Conservation (phyloP, 1,140 invertebrate species). For the Drosophila gunungcola region DNA sequence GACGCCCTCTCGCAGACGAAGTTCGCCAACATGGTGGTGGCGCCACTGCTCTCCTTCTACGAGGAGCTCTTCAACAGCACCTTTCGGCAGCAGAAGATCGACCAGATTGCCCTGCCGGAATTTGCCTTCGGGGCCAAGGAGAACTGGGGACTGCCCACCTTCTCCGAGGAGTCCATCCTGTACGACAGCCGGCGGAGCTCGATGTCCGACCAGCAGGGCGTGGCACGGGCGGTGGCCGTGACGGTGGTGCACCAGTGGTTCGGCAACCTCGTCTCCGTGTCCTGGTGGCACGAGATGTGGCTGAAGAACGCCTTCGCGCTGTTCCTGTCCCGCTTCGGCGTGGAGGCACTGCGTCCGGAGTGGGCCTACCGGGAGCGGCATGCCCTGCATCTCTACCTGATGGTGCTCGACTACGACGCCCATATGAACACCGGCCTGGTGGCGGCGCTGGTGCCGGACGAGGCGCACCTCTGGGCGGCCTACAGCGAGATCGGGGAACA, state of each 20-base stretch:
- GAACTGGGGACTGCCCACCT: background rate
- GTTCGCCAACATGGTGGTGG: constrained; percentile 2
- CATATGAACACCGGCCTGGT: constrained; percentile 5
- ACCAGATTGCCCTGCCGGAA: constrained; percentile 3
- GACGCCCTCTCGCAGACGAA: constrained; percentile 4
- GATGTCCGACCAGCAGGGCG: constrained; percentile 12
- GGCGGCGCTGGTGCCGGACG: background rate
- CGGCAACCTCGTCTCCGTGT: constrained; percentile 4
- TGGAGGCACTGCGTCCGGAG: background rate
- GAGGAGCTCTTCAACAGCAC: background rate
- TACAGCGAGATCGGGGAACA: background rate
- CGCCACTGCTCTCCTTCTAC: constrained; percentile 7
- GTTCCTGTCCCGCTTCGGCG: constrained; percentile 6
- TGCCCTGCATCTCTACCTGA: background rate
- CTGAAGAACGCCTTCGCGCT: constrained; percentile 11
- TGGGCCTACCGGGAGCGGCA: constrained; percentile 13
- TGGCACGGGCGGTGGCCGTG: constrained; percentile 8
- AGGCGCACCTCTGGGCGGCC: constrained; percentile 3
- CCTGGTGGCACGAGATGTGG: constrained; percentile 10
- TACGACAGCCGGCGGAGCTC: constrained; percentile 4
- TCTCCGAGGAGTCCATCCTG: constrained; percentile 1
- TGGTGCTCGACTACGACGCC: constrained; percentile 4
- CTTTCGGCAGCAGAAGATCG: background rate
- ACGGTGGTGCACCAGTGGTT: constrained; percentile 13
- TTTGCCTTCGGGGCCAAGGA: background rate